Evolutionary conservation across 2,797 vertebrate genomes (phyloP), one percentile per base, ranked within the genome.

Genomic region (Anisognathus igniventris): DNA sequence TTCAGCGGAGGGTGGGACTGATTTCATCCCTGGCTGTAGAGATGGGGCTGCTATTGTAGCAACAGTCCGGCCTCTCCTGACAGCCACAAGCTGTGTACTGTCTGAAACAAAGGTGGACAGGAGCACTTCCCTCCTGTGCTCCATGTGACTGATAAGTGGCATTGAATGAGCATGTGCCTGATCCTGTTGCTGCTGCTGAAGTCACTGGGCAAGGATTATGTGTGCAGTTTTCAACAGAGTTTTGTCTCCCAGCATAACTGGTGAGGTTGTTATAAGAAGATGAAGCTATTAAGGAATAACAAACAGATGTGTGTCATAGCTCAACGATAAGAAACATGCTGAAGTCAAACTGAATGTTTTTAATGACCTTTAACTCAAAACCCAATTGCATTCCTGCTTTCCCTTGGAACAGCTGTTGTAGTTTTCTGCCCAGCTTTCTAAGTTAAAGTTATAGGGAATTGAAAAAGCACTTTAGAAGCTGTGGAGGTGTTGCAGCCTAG

Each of bases 301-400:
- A 78, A 89, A 79, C 84, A 92, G 92, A 78, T 83, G 50, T 76
- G n/a, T 83, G 44, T 75, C 0, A 0, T 62, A 86, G 68, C 58
- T 88, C 44, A 67, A 76, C 90, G 94, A 77, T 72, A 81, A 61
- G 20, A 61, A 40, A 85, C 54, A 62, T 1, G 4, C 62, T 88
- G 51, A 89, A 85, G 57, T 82, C 67, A 68, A 84, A 78, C 39
- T 0, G 2, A 56, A 61, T 80, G 58, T 5, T 11, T 90, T 96
- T 89, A 84, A 65, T 47, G 50, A 80, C 66, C 56, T 96, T 54
- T 88, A 86, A 53, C 70, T 81, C 68, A 92, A 92, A 89, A 72
- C 31, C 37, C 15, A 30, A 12, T 94, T 87, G 48, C 44, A 60
- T 90, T 91, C 37, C 65, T 87, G 27, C 54, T 80, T 87, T 93